Percentiles rank a stretch among this genome's conserved stretches.
Evolutionary conservation across 2,888 invertebrate species (phyloP).

Genomic region (Synanthedon vespiformis): DNA sequence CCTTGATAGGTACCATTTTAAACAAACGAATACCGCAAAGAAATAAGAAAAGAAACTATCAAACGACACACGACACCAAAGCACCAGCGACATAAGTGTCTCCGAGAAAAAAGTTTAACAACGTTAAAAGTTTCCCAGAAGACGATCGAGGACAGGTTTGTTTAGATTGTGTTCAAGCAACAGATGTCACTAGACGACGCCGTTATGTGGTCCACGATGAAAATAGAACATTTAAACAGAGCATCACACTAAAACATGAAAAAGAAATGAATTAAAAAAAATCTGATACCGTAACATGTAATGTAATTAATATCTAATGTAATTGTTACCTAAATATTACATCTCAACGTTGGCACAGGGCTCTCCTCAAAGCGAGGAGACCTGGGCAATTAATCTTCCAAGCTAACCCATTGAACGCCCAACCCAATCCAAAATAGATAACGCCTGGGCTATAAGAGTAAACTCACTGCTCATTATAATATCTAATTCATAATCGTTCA

Average conservation of each 20-base stretch:
- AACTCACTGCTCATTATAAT: too few relatives aligned
- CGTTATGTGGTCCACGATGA: not conserved
- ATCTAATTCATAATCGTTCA: too few relatives aligned
- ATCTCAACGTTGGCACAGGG: too few relatives aligned
- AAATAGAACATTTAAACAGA: not conserved
- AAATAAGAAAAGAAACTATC: constrained; percentile 1
- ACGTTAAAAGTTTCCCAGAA: constrained; percentile 61
- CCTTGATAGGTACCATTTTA: not conserved
- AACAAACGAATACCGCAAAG: not conserved
- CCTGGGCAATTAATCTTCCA: too few relatives aligned
- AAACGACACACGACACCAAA: constrained; percentile 14
- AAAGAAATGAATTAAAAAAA: too few relatives aligned
- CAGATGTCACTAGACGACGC: constrained; percentile 46
- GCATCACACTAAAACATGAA: not conserved
- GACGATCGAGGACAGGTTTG: constrained; percentile 52
- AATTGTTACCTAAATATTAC: too few relatives aligned
- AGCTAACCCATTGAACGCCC: too few relatives aligned
- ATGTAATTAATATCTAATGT: too few relatives aligned
- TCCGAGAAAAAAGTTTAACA: constrained; percentile 47
- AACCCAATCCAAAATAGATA: too few relatives aligned
- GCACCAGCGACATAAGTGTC: constrained; percentile 37
- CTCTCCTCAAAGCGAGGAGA: too few relatives aligned
- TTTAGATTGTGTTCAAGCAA: constrained; percentile 41
- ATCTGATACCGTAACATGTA: too few relatives aligned
- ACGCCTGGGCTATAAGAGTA: too few relatives aligned